These are phyloP conservation scores for Astatotilapia flaviijosephi DNA, from an alignment of 2,113 vertebrate genomes.

Conservation along the genomic window DNA sequence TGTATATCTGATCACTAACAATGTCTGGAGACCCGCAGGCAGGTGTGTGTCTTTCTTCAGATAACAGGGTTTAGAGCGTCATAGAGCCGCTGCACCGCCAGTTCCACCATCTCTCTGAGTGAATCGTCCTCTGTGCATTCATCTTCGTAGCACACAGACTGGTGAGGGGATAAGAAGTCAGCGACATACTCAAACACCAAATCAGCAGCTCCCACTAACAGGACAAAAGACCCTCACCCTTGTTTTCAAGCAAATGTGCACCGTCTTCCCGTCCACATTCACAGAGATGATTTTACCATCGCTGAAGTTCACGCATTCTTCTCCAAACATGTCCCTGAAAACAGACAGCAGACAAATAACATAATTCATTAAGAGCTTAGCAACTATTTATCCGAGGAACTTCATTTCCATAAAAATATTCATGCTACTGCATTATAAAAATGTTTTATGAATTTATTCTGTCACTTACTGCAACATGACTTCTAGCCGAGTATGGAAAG, in stretches of 20 bases:
- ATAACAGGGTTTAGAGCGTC: constrained; percentile 82
- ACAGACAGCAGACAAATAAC: background rate
- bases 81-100: constrained; percentile 87
- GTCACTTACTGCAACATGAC: constrained; percentile 89
- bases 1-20: background rate
- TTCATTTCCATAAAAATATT: background rate
- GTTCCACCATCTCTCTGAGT: constrained; percentile 87
- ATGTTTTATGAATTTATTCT: background rate
- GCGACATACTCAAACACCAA: background rate
- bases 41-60: constrained; percentile 41
- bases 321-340: constrained; percentile 91
- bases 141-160: constrained; percentile 78
- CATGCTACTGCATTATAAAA: background rate
- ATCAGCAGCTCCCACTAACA: background rate
- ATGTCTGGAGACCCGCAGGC: background rate
- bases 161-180: background rate
- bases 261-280: constrained; percentile 80
- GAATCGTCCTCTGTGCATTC: constrained; percentile 82
- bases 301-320: constrained; percentile 83
- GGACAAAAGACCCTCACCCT: constrained; percentile 70
- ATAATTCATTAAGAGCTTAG: background rate
- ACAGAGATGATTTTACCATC: constrained; percentile 75
- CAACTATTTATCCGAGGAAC: background rate
- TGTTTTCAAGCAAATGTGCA: constrained; percentile 83
- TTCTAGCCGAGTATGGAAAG: constrained; percentile 77